Percentiles rank a stretch among this genome's conserved stretches.
These are phyloP conservation scores for Oryzias curvinotus DNA, from an alignment of 2,113 vertebrate species.

Conservation along the genomic window DNA sequence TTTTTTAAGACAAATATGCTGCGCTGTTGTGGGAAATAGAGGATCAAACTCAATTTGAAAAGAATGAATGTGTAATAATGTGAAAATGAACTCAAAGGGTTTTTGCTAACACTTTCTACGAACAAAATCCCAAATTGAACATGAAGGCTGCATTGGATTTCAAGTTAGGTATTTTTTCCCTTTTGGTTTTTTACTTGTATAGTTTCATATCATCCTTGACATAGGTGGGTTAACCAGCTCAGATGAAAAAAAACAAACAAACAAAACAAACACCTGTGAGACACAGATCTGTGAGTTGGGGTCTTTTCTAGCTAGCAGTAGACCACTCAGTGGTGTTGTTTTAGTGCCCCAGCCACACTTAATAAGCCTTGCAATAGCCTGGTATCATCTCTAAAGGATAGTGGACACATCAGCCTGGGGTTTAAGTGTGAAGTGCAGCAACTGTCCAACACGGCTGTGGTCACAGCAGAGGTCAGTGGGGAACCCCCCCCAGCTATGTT, in stretches of 20 bases:
- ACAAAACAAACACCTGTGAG: background rate
- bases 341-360: constrained; percentile 10
- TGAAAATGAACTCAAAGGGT: too few relatives aligned
- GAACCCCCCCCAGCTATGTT: constrained; percentile 26
- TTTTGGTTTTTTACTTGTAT: background rate
- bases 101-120: too few relatives aligned
- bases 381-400: constrained; percentile 48
- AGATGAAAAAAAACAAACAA: constrained; percentile 34
- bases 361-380: constrained; percentile 36
- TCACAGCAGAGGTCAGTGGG: constrained; percentile 59
- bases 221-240: constrained; percentile 18
- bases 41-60: too few relatives aligned
- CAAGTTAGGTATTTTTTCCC: constrained; percentile 4
- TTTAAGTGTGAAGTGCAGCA: constrained; percentile 56
- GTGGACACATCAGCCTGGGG: constrained; percentile 53
- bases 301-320: constrained; percentile 32
- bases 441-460: constrained; percentile 62
- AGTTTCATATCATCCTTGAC: constrained; percentile 26
- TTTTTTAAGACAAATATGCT: background rate
- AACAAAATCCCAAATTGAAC: too few relatives aligned
- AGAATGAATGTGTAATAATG: too few relatives aligned
- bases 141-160: background rate
- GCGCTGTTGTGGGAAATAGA: too few relatives aligned
- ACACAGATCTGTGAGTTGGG: constrained; percentile 13
- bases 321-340: constrained; percentile 20